A percentile compares a stretch with the other conserved stretches of the same genome.
Evolutionary conservation across 2,797 vertebrate genomes (phyloP).

Genomic region (Hyperoplus immaculatus): DNA sequence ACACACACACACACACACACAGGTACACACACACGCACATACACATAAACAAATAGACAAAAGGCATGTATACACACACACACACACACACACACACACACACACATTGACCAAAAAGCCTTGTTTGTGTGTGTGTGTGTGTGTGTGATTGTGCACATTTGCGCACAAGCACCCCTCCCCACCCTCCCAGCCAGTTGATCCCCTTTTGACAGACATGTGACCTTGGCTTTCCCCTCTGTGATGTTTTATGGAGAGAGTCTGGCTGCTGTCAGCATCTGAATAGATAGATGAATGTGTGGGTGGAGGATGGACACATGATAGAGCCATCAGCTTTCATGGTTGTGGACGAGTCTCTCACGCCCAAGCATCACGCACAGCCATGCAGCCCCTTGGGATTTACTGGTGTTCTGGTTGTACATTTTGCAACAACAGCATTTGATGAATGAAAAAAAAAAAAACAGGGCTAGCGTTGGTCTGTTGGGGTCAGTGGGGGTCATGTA

Average conservation of each 20-base stretch:
- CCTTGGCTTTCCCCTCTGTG: conserved; percentile 76
- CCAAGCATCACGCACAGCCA: conserved; percentile 3
- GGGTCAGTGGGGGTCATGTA: conserved; percentile 33
- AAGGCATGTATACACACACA: conserved; percentile 17
- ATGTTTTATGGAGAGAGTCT: conserved; percentile 59
- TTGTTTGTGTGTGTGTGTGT: neutral
- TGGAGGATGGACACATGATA: conserved; percentile 78
- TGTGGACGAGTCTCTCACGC: conserved; percentile 53
- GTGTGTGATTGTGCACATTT: conserved; percentile 19
- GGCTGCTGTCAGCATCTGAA: conserved; percentile 75
- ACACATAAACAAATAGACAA: no score
- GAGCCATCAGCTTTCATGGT: conserved; percentile 77
- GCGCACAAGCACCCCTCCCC: conserved; percentile 29
- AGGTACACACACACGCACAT: no score
- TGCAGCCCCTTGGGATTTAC: conserved; percentile 40
- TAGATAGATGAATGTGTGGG: conserved; percentile 76
- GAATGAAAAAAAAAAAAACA: conserved; percentile 26
- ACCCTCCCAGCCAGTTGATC: conserved; percentile 43
- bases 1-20: no score
- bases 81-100: neutral
- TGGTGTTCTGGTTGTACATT: conserved; percentile 28
- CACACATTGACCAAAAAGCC: conserved; percentile 1
- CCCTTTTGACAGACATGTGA: conserved; percentile 73
- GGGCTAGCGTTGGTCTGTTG: neutral
- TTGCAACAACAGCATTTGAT: conserved; percentile 7